Base-by-base conservation (phyloP, 2,888 invertebrate genomes). In the Neoaliturus tenellus region DNA sequence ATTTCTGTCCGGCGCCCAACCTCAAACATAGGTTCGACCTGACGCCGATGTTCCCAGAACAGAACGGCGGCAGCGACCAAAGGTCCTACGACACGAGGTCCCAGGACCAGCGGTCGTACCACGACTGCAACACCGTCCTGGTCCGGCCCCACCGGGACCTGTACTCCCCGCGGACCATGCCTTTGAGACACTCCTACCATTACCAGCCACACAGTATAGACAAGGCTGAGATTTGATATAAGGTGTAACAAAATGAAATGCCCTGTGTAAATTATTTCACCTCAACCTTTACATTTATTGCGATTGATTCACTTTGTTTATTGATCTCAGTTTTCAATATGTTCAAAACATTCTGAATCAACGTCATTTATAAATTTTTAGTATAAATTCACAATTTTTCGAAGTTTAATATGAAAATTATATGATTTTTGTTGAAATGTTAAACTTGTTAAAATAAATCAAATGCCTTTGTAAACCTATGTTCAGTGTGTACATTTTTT, bases 141-240 rank as follows among this genome's bases (percentile, higher is more conserved):
- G 55, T 48, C 17, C 44, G 71, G 17, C 35, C 73, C 23, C 71
- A 82, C 17, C 55, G 73, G 3, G 82, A 82, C 12, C 35, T 51
- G 25, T 82, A 55, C 33, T 23, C 51, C 17, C 55, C 39, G 20
- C 82, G 84, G 71, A 82, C 82, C 14, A 80, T 80, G 58, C 85
- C 85, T 25, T 31, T 80, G 14, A 75, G 83, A 33, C 81, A 81
- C 71, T 80, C 84, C 8, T 55, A 82, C 14, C 87, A 85, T 83
- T 87, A 87, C 80, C 87, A 87, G 83, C 87, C 87, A n/a, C 85
- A 87, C 81, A 87, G 87, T 82, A 85, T 87, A 67, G 87, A 87
- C 82, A 87, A 86, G 78, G 87, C 87, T 33, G 87, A 87, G 81
- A 87, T 87, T 80, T 86, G 80, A 85, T 80, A 39, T 39, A 10